These are phyloP conservation scores for Syrrhaptes paradoxus DNA, from an alignment of 2,113 vertebrate genomes.

Conservation along the genomic window DNA sequence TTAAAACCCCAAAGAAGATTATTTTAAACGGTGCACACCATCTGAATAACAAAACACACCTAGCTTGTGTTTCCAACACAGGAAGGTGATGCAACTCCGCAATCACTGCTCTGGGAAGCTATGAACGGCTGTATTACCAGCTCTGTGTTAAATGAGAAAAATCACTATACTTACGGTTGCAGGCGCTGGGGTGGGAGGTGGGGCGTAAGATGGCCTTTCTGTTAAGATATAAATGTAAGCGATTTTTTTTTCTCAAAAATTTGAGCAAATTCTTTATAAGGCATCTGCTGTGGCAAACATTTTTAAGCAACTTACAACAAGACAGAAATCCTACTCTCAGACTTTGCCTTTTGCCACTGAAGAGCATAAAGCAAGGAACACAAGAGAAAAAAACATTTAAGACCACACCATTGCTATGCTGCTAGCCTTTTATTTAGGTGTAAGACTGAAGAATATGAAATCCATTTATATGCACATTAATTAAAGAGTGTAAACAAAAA, in stretches of 20 bases:
- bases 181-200: conserved; percentile 95
- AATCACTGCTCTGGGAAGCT: not conserved
- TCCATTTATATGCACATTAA: not conserved
- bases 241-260: conserved; percentile 59
- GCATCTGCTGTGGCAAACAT: not conserved
- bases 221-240: conserved; percentile 77
- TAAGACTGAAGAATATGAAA: not conserved
- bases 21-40: not conserved
- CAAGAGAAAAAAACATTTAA: not conserved
- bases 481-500: not conserved
- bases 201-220: conserved; percentile 97
- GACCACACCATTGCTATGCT: not conserved
- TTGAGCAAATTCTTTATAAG: not conserved
- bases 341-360: not conserved
- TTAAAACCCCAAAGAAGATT: not conserved
- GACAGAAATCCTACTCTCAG: not conserved
- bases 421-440: not conserved
- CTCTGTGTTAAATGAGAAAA: conserved; percentile 76
- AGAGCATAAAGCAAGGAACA: not conserved
- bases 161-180: conserved; percentile 92
- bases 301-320: not conserved
- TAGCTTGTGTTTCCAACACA: not conserved
- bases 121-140: conserved; percentile 48
- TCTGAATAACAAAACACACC: not conserved
- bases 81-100: not conserved